Evolutionary conservation across 2,888 invertebrate species (phyloP), one percentile per base, ranked within the genome.

Genomic region (Agrenia bidenticulata): DNA sequence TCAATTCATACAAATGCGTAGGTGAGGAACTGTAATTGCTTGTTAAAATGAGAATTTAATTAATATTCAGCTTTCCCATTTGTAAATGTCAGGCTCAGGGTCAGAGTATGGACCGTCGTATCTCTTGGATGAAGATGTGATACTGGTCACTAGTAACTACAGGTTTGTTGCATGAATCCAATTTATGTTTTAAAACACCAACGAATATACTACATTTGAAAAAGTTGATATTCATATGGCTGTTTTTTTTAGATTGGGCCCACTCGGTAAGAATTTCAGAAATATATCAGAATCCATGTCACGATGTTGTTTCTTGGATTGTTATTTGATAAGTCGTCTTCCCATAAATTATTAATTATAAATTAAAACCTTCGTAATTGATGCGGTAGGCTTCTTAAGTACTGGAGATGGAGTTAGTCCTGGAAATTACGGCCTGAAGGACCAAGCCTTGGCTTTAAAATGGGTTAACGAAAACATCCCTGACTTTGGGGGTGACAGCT

Each of bases 401-500:
- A 73, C 73, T 1, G 67, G 64, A 1, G 73, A 73, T 53, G 37
- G 19, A 1, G 65, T 57, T 13, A 63, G 58, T 23, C 63, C 69
- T 1, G 71, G 71, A 37, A 73, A 67, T 42, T 63, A 49, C 54
- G 73, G 72, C 1, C 56, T 72, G 9, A 70, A 69, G 27, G 74
- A 74, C 41, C 70, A 72, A 56, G 70, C 69, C 1, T 37, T 72
- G n/a, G 61, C 67, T n/a, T 57, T 73, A 1, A 54, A 73, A 55
- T 73, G 68, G 68, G 65, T 70, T 2, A 45, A 74, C 37, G 69
- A 74, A 15, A 67, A 71, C 24, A 71, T 71, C 56, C 54, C 19
- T 1, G 55, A 41, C 4, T 72, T 72, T 56, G 71, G 71, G 1
- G 71, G 71, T 0, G 66, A 71, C 26, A 58, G 58, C 0, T 39